These are phyloP conservation scores for Hemibagrus wyckioides DNA, from an alignment of 2,113 vertebrate genomes.

Conservation along the genomic window DNA sequence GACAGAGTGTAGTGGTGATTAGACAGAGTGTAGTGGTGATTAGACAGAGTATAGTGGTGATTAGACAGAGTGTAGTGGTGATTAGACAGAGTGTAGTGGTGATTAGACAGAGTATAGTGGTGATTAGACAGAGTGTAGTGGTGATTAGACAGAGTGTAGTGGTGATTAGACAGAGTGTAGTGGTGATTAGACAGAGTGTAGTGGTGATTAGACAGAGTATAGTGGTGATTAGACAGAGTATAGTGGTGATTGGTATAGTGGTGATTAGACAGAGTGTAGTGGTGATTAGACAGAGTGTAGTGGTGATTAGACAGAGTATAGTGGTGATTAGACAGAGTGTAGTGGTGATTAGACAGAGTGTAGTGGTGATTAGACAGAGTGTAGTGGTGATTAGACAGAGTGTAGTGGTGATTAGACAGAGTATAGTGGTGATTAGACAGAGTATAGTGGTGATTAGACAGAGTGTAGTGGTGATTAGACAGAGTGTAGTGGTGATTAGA, in stretches of 20 bases:
- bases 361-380: neutral
- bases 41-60: neutral
- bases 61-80: neutral
- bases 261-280: neutral
- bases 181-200: neutral
- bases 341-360: neutral
- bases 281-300: neutral
- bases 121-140: neutral
- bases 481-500: too few species aligned
- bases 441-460: neutral
- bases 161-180: neutral
- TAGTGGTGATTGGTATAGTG: neutral
- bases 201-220: neutral
- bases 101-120: neutral
- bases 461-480: neutral
- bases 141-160: neutral
- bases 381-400: neutral
- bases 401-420: neutral
- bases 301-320: neutral
- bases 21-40: neutral
- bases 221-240: neutral
- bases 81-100: neutral
- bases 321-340: neutral
- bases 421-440: neutral
- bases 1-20: neutral